These are phyloP conservation scores for Hymenochirus boettgeri DNA, from an alignment of 2,113 vertebrate genomes.

Conservation along the genomic window DNA sequence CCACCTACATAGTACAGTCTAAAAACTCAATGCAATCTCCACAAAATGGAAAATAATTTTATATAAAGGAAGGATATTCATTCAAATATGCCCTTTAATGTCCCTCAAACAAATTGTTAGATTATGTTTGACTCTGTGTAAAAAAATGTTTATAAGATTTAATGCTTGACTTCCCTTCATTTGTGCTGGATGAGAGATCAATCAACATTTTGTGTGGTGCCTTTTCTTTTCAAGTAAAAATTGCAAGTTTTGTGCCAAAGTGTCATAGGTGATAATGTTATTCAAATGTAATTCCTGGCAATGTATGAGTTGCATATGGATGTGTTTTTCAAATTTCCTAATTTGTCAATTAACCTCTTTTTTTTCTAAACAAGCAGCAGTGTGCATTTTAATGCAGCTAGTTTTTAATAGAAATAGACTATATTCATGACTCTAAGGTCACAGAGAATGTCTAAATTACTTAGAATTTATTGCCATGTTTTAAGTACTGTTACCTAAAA, in stretches of 20 bases:
- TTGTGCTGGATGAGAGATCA: background rate
- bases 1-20: too few relatives aligned
- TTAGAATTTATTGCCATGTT: conserved; percentile 30
- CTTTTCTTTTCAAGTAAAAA: background rate
- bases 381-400: conserved; percentile 5
- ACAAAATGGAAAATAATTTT: too few relatives aligned
- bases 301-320: conserved; percentile 9
- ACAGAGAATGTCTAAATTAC: conserved; percentile 31
- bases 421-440: conserved; percentile 23
- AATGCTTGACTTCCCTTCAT: background rate
- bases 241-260: background rate
- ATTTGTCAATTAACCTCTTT: conserved; percentile 25
- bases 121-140: background rate
- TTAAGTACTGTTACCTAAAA: conserved; percentile 11
- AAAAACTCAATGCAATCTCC: too few relatives aligned
- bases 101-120: background rate
- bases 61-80: too few relatives aligned
- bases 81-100: background rate
- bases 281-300: conserved; percentile 1
- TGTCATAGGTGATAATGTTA: conserved; percentile 13
- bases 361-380: conserved; percentile 2
- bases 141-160: conserved; percentile 1
- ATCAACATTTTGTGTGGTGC: background rate
- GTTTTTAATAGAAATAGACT: conserved; percentile 29
- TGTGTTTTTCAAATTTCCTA: conserved; percentile 17